Base-by-base conservation (phyloP, 1,140 invertebrate genomes). In the Aphaenogaster rudis region DNA sequence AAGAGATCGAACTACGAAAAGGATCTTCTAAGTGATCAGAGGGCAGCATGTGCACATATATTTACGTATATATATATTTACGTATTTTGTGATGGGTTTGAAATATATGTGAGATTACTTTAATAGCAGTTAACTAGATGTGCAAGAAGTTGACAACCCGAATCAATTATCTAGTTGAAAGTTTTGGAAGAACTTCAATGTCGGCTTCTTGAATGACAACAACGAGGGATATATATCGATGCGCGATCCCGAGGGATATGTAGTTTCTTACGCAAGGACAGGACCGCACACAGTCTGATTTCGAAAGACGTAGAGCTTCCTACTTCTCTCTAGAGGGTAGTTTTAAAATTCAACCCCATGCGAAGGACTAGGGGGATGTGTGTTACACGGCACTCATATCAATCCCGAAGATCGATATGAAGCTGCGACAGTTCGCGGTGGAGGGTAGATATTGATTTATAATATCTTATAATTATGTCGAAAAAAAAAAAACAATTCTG, bases 271-370 rank as follows among this genome's bases (percentile, higher is more conserved):
- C 90, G 89, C 93, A 92, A 92, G 91, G 92, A 90, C 93, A 93
- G 88, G 80, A 91, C 92, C 92, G 86, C 89, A 88, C 90, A 90
- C 88, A 91, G 91, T 78, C 92, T 92, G 93, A 94, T 94, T 94
- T 93, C 79, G 90, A 92, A 90, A 89, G 92, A 94, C 92, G 92
- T 88, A 89, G 79, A 54, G 74, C 48, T 33, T 72, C 66, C 45
- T 59, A 15, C 64, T 52, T 84, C 67, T 92, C 93, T 93, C 94
- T 39, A 64, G 93, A 90, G 94, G 91, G 91, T 82, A 93, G 93
- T 93, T 94, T 94, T 94, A 94, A 94, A 94, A 94, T 94, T 94
- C 94, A 94, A 91, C 89, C 93, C 93, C 92, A 94, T 91, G 88
- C 93, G 92, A n/a, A 90, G 82, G 57, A 79, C 78, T 81, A 72